Percentiles rank a stretch among this genome's conserved stretches.
These are phyloP conservation scores for Drosophila willistoni DNA, from an alignment of 1,140 invertebrate genomes.

Conservation along the genomic window DNA sequence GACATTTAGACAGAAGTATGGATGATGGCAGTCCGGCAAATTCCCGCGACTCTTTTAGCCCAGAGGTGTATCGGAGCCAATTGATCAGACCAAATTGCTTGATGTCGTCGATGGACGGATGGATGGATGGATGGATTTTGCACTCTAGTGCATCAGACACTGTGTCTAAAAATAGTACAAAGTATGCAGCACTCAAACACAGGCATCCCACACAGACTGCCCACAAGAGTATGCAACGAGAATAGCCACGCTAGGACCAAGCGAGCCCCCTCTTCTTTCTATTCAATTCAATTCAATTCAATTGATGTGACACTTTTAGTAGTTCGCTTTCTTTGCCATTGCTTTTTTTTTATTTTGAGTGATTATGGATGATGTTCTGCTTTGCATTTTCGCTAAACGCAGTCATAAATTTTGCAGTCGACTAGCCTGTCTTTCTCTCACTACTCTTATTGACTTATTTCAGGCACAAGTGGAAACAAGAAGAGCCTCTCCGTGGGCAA, in stretches of 20 bases:
- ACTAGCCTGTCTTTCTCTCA: no score
- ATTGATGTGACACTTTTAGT: slow-evolving; percentile 47
- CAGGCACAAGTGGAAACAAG: not conserved
- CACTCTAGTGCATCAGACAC: slow-evolving; percentile 47
- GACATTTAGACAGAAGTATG: not conserved
- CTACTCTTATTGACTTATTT: not conserved
- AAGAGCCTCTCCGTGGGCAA: slow-evolving; percentile 32
- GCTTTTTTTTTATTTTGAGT: no score
- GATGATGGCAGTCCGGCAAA: slow-evolving; percentile 24
- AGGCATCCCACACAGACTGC: slow-evolving; percentile 1
- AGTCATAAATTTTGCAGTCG: no score
- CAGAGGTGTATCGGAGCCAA: slow-evolving; percentile 51
- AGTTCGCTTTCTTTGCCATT: not conserved
- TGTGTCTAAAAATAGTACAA: slow-evolving; percentile 51
- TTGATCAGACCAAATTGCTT: slow-evolving; percentile 65
- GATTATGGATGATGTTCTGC: slow-evolving; percentile 15
- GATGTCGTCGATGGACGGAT: slow-evolving; percentile 7
- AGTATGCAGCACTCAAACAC: slow-evolving; percentile 11
- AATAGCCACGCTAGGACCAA: slow-evolving; percentile 3
- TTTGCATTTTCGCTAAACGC: slow-evolving; percentile 6
- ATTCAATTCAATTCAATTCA: slow-evolving; percentile 43
- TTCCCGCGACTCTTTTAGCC: slow-evolving; percentile 22
- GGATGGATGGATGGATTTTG: slow-evolving; percentile 26
- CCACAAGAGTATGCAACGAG: not conserved
- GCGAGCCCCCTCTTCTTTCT: slow-evolving; percentile 1